These are phyloP conservation scores for Craseonycteris thonglongyai DNA, from an alignment of 2,113 vertebrate species.

Conservation along the genomic window DNA sequence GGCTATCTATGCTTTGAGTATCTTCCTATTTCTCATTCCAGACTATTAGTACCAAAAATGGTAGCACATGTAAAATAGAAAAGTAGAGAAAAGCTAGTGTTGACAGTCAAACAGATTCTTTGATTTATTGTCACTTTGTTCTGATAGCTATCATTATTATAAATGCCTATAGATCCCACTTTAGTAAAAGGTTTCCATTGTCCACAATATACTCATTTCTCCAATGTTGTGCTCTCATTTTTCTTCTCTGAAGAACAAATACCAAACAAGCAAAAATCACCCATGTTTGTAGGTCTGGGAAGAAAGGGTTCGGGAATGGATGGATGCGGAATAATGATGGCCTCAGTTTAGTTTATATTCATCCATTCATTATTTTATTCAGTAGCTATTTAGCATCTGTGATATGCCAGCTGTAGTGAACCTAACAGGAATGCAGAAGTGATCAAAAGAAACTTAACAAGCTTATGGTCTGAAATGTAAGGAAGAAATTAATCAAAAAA, in stretches of 20 bases:
- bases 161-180: not conserved
- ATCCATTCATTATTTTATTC: not conserved
- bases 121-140: not conserved
- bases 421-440: not conserved
- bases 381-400: not conserved
- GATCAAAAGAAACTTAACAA: not conserved
- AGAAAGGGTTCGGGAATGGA: not conserved
- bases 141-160: not conserved
- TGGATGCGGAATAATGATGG: not conserved
- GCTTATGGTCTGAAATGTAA: not conserved
- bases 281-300: not conserved
- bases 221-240: not conserved
- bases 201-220: not conserved
- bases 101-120: not conserved
- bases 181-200: not conserved
- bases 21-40: not conserved
- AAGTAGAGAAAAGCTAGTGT: not conserved
- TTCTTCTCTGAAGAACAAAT: not conserved
- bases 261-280: not conserved
- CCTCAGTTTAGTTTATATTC: not conserved
- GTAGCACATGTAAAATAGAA: not conserved
- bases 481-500: not conserved
- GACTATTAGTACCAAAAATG: not conserved
- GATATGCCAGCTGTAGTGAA: not conserved
- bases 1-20: not conserved